Percentiles rank a stretch among this genome's conserved stretches.
phyloP scores from a whole-genome alignment of 2,113 vertebrate genomes.

The Chaetura pelagica region DNA sequence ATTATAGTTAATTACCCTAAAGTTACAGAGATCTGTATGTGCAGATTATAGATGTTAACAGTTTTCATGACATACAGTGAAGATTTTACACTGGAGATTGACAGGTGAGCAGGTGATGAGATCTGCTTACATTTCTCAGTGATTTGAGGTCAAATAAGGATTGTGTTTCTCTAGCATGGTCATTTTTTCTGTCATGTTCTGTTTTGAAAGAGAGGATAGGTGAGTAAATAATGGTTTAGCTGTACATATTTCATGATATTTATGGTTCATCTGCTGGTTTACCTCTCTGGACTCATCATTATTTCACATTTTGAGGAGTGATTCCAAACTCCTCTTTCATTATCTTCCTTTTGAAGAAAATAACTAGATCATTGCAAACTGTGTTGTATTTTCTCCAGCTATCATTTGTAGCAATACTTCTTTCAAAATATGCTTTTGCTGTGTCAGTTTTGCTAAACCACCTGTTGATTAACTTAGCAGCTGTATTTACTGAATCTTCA shows the following conservation, averaged over 20 bases:
- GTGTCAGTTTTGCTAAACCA: background rate
- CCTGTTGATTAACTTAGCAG: slow-evolving; percentile 9
- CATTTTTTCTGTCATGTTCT: background rate
- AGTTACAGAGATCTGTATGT: background rate
- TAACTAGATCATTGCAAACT: background rate
- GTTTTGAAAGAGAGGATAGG: background rate
- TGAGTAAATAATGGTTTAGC: background rate
- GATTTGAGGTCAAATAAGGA: background rate
- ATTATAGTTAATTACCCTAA: background rate
- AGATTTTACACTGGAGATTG: background rate
- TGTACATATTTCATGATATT: background rate
- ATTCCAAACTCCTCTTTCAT: background rate
- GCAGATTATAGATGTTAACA: background rate
- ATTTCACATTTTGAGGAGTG: background rate
- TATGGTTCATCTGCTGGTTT: background rate
- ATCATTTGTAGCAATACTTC: background rate
- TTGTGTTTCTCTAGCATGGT: background rate
- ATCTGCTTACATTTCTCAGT: background rate
- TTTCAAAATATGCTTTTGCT: slow-evolving; percentile 13
- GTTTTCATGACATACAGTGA: background rate
- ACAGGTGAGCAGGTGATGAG: background rate
- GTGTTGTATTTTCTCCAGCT: background rate
- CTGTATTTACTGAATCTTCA: background rate
- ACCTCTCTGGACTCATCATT: background rate
- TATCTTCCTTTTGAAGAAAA: background rate